Conservation (phyloP, 2,888 invertebrate species). For the Spilosoma lubricipeda region DNA sequence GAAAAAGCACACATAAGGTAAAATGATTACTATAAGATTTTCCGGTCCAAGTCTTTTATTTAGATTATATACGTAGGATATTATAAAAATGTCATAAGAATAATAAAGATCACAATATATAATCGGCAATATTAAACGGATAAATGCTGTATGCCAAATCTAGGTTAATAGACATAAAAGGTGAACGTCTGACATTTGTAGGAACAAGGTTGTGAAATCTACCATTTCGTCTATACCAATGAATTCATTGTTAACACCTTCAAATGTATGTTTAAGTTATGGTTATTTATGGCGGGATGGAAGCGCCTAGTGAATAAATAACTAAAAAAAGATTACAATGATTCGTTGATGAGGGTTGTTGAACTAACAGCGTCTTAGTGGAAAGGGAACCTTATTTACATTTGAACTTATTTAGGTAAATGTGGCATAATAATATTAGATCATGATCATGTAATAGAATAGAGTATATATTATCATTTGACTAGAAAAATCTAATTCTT, state of each 20-base stretch:
- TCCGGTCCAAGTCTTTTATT: not conserved
- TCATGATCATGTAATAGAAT: not conserved
- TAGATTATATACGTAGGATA: not conserved
- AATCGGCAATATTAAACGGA: conserved; percentile 12
- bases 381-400: not conserved
- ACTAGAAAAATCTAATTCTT: not conserved
- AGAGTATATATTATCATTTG: not conserved
- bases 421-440: not conserved
- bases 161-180: conserved; percentile 50
- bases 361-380: not conserved
- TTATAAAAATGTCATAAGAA: not conserved
- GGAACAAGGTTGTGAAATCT: conserved; percentile 19
- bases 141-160: conserved; percentile 36
- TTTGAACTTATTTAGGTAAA: not conserved
- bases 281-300: not conserved
- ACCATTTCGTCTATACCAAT: conserved; percentile 8
- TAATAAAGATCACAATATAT: not conserved
- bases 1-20: not conserved
- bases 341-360: too few species aligned
- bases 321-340: not conserved
- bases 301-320: not conserved
- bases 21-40: not conserved
- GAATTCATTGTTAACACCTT: not conserved
- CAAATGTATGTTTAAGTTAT: not conserved
- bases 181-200: conserved; percentile 48